phyloP scores from a whole-genome alignment of 2,888 invertebrate genomes.

The Troilus luridus region DNA sequence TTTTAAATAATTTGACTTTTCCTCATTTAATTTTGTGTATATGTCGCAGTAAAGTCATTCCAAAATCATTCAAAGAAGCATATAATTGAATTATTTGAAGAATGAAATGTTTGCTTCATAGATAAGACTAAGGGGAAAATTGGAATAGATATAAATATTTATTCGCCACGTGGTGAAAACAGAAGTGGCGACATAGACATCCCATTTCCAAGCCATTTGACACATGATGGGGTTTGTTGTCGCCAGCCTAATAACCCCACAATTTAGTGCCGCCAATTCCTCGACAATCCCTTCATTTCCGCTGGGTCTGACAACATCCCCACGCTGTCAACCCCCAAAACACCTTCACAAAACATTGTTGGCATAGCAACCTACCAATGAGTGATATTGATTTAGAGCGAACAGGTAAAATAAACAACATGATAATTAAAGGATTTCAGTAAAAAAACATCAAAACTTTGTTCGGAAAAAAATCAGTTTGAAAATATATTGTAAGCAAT shows the following conservation, averaged over 20 bases:
- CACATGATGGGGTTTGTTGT: conserved; percentile 39
- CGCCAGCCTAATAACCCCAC: conserved; percentile 24
- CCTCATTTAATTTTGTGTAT: background rate
- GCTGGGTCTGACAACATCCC: background rate
- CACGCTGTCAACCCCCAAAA: conserved; percentile 25
- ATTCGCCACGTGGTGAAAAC: background rate
- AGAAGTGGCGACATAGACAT: background rate
- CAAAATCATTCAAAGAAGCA: no score
- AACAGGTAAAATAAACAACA: no score
- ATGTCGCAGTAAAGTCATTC: background rate
- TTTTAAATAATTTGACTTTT: no score
- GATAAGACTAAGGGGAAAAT: background rate
- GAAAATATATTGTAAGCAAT: no score
- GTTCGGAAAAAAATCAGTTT: no score
- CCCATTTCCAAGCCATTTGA: conserved; percentile 33
- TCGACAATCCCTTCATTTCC: conserved; percentile 48
- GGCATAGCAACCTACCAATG: background rate
- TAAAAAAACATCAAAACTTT: no score
- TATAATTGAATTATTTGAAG: background rate
- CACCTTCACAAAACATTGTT: conserved; percentile 32
- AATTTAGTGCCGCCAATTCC: conserved; percentile 34
- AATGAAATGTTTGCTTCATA: background rate
- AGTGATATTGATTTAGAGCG: background rate
- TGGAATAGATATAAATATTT: background rate
- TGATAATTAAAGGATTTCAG: no score